Base-by-base conservation (phyloP, 2,113 vertebrate species). In the Zosterops borbonicus region DNA sequence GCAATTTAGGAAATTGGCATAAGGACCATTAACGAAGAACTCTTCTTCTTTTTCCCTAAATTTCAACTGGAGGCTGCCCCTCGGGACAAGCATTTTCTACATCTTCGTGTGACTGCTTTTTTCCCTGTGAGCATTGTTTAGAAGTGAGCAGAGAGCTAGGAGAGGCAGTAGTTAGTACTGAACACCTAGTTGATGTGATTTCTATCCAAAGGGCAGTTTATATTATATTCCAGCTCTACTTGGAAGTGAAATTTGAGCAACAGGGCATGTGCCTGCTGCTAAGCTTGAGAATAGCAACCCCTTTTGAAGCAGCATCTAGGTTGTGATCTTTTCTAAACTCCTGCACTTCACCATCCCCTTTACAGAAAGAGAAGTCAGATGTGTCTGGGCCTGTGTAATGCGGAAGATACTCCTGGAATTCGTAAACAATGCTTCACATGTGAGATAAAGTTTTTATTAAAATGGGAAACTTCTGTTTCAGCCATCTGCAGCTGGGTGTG, bases 391-490 rank as follows among this genome's bases (percentile, higher is more conserved):
- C 70, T 93, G 92, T 53, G 59, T 83, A 73, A 77, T 0, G 0
- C 0, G 4, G 84, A 91, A 95, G 75, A 49, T 80, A 67, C 63
- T 92, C 56, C 44, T 86, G 92, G 94, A 96, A 97, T 96, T 89
- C 22, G 3, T 86, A 93, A 95, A 95, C 85, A 95, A 19, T 69
- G 82, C 71, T 80, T 90, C 87, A 50, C 59, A 76, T 87, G 81
- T n/a, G 52, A 95, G 94, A 95, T 73, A 88, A 86, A 86, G 75
- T 88, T 90, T 86, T 93, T 49, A 78, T 95, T 92, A 89, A 90
- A 94, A 93, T 64, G 52, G 79, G 39, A 92, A 88, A 55, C 67
- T 69, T 95, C 79, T 91, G 63, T 79, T 94, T 60, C 55, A 87
- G 68, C 85, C 92, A 90, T 94, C 92, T 95, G 93, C 71, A 70